Conservation (phyloP, 2,797 vertebrate genomes). For the Crypturellus tataupa region DNA sequence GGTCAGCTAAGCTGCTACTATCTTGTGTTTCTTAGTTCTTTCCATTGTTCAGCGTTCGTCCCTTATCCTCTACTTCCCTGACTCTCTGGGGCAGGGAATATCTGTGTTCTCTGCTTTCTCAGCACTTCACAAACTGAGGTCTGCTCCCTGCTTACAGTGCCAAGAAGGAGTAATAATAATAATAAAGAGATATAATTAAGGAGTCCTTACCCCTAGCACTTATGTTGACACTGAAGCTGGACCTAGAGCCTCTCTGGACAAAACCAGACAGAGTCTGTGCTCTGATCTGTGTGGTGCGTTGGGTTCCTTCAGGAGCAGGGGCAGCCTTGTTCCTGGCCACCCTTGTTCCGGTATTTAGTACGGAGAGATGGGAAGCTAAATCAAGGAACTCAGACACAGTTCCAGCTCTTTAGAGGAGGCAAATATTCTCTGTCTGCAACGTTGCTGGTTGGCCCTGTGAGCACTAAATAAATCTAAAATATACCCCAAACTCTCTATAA, state of each 20-base stretch:
- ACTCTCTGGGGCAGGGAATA: background rate
- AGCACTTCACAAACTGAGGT: background rate
- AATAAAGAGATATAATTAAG: background rate
- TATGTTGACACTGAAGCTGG: background rate
- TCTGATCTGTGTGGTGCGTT: background rate
- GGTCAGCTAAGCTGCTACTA: background rate
- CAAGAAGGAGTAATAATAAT: background rate
- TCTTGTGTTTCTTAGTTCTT: background rate
- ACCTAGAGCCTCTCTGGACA: background rate
- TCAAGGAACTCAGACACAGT: background rate
- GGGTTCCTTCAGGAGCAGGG: background rate
- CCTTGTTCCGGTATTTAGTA: background rate
- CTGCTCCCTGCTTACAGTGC: background rate
- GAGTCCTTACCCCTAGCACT: background rate
- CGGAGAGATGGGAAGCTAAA: background rate
- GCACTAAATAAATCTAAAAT: conserved; percentile 46
- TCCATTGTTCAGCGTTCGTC: background rate
- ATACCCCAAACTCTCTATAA: conserved; percentile 20
- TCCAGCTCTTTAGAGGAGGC: background rate
- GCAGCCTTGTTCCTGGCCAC: background rate
- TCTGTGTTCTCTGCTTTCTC: background rate
- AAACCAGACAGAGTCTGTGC: background rate
- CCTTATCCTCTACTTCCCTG: background rate
- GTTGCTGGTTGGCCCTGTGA: background rate
- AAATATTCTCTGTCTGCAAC: conserved; percentile 21